Evolutionary conservation across 2,888 invertebrate genomes (phyloP).

Genomic region (Atethmia centrago): DNA sequence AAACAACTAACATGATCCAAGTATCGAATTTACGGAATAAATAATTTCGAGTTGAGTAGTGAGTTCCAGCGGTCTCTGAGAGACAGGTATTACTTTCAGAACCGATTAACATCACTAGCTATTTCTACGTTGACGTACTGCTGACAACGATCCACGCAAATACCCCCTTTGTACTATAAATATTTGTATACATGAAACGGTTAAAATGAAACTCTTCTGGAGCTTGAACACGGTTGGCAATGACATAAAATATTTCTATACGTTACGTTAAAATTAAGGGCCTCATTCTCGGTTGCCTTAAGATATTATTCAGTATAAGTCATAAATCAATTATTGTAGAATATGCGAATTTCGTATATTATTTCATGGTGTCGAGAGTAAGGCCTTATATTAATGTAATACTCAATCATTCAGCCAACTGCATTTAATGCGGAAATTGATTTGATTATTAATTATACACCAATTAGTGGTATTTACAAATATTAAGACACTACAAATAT

Average conservation of each 20-base stretch:
- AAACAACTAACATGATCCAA: constrained; percentile 4
- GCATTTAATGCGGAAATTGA: constrained; percentile 50
- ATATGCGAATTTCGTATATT: not conserved
- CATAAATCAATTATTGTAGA: not conserved
- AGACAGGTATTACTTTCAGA: not conserved
- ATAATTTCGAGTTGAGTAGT: constrained; percentile 11
- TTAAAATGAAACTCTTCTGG: constrained; percentile 37
- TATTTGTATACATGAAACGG: constrained; percentile 53
- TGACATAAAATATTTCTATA: constrained; percentile 19
- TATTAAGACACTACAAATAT: constrained; percentile 46
- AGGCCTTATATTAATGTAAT: constrained; percentile 12
- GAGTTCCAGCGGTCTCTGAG: too few relatives aligned
- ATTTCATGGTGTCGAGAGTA: constrained; percentile 5
- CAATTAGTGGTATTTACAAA: constrained; percentile 56
- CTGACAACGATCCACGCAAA: constrained; percentile 21
- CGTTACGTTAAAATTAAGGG: constrained; percentile 5
- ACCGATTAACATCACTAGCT: not conserved
- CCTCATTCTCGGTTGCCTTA: constrained; percentile 9
- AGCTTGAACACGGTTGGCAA: constrained; percentile 50
- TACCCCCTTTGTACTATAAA: constrained; percentile 51
- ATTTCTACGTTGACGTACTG: not conserved
- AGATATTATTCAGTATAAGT: not conserved
- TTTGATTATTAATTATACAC: constrained; percentile 40
- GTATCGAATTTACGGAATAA: not conserved
- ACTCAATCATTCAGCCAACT: constrained; percentile 32